phyloP scores from a whole-genome alignment of 2,797 vertebrate species.

The Enteromius unitaeniatus region DNA sequence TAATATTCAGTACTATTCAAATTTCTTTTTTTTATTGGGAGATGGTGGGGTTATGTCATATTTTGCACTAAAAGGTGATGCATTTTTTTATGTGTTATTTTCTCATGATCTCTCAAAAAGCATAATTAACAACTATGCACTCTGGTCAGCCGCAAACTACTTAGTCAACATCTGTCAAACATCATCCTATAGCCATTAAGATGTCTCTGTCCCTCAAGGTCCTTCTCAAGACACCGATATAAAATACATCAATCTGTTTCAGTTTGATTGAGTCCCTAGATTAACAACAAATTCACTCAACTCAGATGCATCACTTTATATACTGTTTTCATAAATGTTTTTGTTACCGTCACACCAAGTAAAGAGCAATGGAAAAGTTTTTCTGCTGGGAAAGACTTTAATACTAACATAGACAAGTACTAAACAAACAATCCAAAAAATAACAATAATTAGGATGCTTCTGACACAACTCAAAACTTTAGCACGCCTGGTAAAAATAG shows the following conservation, averaged over 20 bases:
- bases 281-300: not conserved
- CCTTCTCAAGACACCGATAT: not conserved
- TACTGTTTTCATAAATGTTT: not conserved
- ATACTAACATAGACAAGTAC: conserved; percentile 2
- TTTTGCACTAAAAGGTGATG: not conserved
- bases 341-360: not conserved
- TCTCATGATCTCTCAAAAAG: not conserved
- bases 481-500: conserved; percentile 14
- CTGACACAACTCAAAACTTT: not conserved
- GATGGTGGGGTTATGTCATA: not conserved
- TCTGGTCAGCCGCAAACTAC: not conserved
- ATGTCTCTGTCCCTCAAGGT: not conserved
- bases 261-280: not conserved
- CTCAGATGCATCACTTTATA: no score
- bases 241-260: not conserved
- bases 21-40: not conserved
- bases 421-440: conserved; percentile 18
- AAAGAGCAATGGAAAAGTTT: not conserved
- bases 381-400: not conserved
- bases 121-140: not conserved
- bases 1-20: no score
- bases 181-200: not conserved
- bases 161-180: not conserved
- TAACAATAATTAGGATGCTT: not conserved
- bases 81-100: not conserved